phyloP scores from a whole-genome alignment of 2,113 vertebrate genomes.

The Hippopotamus amphibius region DNA sequence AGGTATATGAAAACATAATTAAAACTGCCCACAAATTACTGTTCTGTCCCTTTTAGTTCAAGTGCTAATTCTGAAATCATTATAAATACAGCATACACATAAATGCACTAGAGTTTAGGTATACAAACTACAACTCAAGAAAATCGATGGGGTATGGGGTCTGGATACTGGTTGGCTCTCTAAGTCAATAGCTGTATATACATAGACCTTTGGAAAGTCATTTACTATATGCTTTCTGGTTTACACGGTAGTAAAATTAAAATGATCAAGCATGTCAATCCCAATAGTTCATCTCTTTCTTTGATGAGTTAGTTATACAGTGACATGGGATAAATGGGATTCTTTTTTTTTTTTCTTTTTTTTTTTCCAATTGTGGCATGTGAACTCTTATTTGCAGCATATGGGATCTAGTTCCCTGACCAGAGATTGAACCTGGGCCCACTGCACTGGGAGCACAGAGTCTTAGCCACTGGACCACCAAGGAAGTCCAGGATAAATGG shows the following conservation, averaged over 20 bases:
- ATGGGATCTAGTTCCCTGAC: no score
- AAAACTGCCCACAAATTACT: background rate
- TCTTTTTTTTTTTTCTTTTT: no score
- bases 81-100: rapidly evolving
- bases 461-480: no score
- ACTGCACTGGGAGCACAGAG: no score
- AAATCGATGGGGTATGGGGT: background rate
- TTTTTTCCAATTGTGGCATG: no score
- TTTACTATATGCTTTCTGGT: background rate
- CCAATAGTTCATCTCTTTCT: background rate
- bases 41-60: background rate
- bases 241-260: background rate
- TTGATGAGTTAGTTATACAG: background rate
- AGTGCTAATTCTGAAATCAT: background rate
- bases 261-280: background rate
- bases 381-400: no score
- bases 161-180: background rate
- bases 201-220: background rate
- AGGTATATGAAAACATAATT: background rate
- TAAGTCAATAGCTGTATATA: no score
- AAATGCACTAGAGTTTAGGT: rapidly evolving
- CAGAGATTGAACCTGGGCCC: no score
- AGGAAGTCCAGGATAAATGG: background rate
- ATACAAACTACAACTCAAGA: background rate
- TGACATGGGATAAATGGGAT: background rate